A percentile compares a stretch with the other conserved stretches of the same genome.
phyloP scores from a whole-genome alignment of 2,113 vertebrate species.

The Laticauda laticaudata region DNA sequence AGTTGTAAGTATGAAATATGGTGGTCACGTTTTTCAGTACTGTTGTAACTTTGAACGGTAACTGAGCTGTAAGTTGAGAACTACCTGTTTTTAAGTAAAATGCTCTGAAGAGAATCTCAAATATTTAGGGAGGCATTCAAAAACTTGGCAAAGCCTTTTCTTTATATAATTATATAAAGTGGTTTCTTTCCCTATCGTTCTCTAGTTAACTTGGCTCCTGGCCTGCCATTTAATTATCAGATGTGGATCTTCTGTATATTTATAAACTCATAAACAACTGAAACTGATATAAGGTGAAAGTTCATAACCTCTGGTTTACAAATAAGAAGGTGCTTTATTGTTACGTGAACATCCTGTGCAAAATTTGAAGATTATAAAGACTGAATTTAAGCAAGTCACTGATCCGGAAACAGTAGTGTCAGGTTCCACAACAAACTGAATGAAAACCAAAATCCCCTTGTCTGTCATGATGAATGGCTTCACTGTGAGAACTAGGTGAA shows the following conservation, averaged over 20 bases:
- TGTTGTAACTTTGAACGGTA: no score
- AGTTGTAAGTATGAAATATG: no score
- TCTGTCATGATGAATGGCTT: not conserved
- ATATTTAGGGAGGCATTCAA: not conserved
- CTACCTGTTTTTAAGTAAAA: not conserved
- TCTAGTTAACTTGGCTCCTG: not conserved
- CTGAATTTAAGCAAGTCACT: not conserved
- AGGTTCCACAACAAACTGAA: not conserved
- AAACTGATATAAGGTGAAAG: not conserved
- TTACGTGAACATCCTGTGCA: not conserved
- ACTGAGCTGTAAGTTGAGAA: no score
- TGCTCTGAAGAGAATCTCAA: not conserved
- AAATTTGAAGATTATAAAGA: not conserved
- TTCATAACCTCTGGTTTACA: not conserved
- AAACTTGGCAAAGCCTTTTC: not conserved
- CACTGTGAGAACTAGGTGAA: not conserved
- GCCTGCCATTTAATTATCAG: not conserved
- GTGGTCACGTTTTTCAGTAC: no score
- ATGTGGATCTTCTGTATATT: not conserved
- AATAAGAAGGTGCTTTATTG: not conserved
- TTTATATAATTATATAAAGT: not conserved
- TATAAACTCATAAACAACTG: not conserved
- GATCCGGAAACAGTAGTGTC: not conserved
- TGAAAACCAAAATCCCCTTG: not conserved
- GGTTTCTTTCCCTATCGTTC: not conserved